A percentile compares a stretch with the other conserved stretches of the same genome.
Evolutionary conservation across 2,888 invertebrate genomes (phyloP).

Genomic region (Parnassius mnemosyne): DNA sequence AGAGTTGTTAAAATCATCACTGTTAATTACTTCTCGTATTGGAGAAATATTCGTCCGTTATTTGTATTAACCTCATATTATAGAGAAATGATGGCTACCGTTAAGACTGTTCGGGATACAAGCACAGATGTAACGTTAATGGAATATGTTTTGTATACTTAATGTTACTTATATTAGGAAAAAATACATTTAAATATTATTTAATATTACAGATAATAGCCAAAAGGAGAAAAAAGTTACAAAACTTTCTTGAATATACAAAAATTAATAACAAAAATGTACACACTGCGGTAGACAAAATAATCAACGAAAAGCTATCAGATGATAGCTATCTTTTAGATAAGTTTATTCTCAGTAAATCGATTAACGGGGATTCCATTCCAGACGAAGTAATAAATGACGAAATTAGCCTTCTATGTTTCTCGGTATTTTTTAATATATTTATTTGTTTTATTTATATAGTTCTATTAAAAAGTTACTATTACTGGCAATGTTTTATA

Average conservation of each 20-base stretch:
- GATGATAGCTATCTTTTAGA: constrained; percentile 38
- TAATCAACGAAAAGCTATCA: constrained; percentile 34
- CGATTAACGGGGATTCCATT: constrained; percentile 36
- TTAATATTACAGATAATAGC: constrained; percentile 35
- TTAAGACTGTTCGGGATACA: constrained; percentile 35
- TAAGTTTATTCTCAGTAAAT: constrained; percentile 37
- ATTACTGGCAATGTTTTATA: too few species aligned
- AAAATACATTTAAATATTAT: neutral
- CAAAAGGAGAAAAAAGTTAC: constrained; percentile 34
- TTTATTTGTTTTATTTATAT: too few species aligned
- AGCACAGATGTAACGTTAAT: constrained; percentile 34
- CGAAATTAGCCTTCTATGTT: constrained; percentile 41
- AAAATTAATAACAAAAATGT: constrained; percentile 38
- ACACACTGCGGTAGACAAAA: constrained; percentile 29
- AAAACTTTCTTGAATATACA: constrained; percentile 34
- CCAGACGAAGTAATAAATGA: constrained; percentile 42
- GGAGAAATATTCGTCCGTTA: constrained; percentile 40
- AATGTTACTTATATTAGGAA: neutral
- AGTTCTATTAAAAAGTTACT: too few species aligned
- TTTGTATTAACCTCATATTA: constrained; percentile 39
- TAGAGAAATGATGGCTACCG: constrained; percentile 38
- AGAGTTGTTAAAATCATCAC: constrained; percentile 40
- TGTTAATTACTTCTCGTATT: constrained; percentile 42
- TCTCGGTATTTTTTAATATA: constrained; percentile 32
- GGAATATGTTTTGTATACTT: neutral